Evolutionary conservation across 2,113 vertebrate genomes (phyloP), one percentile per base, ranked within the genome.

Genomic region (Ifrita kowaldi): DNA sequence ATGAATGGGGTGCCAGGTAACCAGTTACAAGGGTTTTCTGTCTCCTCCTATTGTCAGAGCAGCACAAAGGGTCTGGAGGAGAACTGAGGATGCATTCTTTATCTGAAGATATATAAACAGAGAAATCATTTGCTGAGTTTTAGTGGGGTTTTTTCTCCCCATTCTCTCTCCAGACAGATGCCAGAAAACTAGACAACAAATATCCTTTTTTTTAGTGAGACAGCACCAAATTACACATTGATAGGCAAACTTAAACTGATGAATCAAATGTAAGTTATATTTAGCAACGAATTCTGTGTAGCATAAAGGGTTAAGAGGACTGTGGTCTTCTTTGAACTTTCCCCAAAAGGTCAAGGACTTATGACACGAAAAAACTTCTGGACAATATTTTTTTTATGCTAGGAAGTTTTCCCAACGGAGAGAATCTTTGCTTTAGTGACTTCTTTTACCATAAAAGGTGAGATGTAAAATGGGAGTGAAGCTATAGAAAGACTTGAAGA

Each of bases 131-230:
- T 2, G 0, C 6, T 28, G 16, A 21, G 6, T 41, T 78, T 65
- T 60, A n/a, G 15, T 18, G 6, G 16, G 1, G 0, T 4, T 42
- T 41, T 6, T 6, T 0, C 0, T 6, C 16, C 16, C 3, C 16
- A 8, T 26, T 46, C 8, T n/a, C 7, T 41, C 13, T 67, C 24
- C 39, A 63, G 42, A 28, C 53, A 80, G 22, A 23, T 33, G 14
- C 16, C 12, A 70, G 46, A 83, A 89, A 91, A 30, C 15, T 69
- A 20, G 16, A 15, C 50, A 13, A 35, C 4, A 10, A 18, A 10
- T 46, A 27, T 1, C 4, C 2, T 49, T 80, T 56, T 56, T 65
- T 57, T 11, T n/a, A 39, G 24, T 21, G 7, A 57, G 65, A 42
- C 8, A 79, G 20, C 13, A 74, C 21, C 16, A 53, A 68, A 37